phyloP scores from a whole-genome alignment of 1,140 invertebrate species.

The Apis laboriosa region DNA sequence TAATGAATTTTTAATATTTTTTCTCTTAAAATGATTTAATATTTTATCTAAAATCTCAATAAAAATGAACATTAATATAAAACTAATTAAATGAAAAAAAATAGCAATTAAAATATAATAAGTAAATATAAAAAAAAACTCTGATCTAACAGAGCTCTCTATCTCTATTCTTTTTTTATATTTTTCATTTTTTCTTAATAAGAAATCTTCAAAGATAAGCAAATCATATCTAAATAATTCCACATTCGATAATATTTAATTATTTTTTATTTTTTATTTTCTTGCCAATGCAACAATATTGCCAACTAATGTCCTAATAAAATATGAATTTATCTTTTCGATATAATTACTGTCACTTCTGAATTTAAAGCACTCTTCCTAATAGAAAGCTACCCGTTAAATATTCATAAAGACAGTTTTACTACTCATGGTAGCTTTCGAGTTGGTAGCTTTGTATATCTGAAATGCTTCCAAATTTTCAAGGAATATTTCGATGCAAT shows the following conservation, averaged over 20 bases:
- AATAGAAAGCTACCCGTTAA: slow-evolving; percentile 17
- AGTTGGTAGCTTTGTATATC: not conserved
- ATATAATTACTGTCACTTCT: slow-evolving; percentile 33
- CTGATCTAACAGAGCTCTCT: no score
- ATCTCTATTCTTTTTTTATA: no score
- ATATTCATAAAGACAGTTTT: slow-evolving; percentile 38
- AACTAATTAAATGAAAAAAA: no score
- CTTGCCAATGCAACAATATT: not conserved
- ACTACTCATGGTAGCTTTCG: not conserved
- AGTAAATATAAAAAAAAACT: no score
- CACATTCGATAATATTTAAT: not conserved
- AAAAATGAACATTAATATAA: no score
- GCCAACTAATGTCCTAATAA: not conserved
- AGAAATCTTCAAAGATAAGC: no score
- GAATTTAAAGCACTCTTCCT: slow-evolving; percentile 18
- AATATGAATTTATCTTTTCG: slow-evolving; percentile 14
- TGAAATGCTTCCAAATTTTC: slow-evolving; percentile 21
- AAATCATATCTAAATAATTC: no score
- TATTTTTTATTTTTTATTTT: not conserved
- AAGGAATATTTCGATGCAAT: not conserved
- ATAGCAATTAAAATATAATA: no score
- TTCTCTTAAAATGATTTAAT: no score
- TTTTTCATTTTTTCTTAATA: no score
- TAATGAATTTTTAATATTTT: no score
- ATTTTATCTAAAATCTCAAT: no score